These are phyloP conservation scores for Tenthredo livida DNA, from an alignment of 2,888 invertebrate species.

Conservation along the genomic window DNA sequence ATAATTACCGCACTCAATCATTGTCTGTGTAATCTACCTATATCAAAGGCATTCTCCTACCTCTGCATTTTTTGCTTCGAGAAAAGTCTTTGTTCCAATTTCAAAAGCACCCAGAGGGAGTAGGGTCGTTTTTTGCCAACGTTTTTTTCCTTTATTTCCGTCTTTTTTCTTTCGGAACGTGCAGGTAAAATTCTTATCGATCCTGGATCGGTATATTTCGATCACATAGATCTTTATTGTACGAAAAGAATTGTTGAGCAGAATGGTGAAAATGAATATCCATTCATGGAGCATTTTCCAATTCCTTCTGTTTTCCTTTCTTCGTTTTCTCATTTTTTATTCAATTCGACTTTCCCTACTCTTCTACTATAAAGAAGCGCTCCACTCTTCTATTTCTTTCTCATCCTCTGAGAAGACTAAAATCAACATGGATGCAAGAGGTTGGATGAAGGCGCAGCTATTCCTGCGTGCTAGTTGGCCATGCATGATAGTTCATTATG, in stretches of 20 bases:
- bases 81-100: slow-evolving; percentile 27
- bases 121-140: slow-evolving; percentile 26
- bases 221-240: background rate
- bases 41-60: slow-evolving; percentile 19
- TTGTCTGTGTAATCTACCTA: background rate
- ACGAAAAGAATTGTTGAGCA: background rate
- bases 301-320: background rate
- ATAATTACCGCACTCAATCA: background rate
- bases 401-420: background rate
- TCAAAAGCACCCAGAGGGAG: slow-evolving; percentile 8
- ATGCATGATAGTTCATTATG: slow-evolving; percentile 34
- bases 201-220: background rate
- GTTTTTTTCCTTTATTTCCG: background rate
- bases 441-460: background rate
- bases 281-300: background rate
- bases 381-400: background rate
- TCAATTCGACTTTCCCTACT: background rate
- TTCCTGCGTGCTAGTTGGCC: background rate
- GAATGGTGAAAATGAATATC: background rate
- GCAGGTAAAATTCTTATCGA: slow-evolving; percentile 5
- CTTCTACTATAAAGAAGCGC: background rate
- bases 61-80: background rate
- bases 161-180: background rate
- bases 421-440: slow-evolving; percentile 1
- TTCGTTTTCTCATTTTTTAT: background rate